These are phyloP conservation scores for Pelmatolapia mariae DNA, from an alignment of 2,113 vertebrate genomes.

Conservation along the genomic window DNA sequence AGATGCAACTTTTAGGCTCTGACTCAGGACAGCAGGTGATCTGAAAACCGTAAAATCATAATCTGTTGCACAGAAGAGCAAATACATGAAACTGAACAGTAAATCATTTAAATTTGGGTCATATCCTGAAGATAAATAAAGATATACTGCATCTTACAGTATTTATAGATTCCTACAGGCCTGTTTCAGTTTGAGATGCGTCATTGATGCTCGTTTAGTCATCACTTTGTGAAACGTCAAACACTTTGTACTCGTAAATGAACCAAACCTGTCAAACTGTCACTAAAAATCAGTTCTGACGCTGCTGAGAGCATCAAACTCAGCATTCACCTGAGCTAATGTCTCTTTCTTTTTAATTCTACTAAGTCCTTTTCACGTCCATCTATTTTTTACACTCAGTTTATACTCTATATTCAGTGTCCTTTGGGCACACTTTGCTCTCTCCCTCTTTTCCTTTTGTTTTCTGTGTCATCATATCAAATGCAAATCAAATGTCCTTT, in stretches of 20 bases:
- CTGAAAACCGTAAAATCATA: neutral
- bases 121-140: rapidly evolving
- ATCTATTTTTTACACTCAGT: neutral
- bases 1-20: neutral
- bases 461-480: rapidly evolving
- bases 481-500: neutral
- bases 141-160: neutral
- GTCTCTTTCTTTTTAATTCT: neutral
- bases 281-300: neutral
- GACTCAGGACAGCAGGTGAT: neutral
- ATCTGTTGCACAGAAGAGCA: neutral
- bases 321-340: neutral
- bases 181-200: neutral
- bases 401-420: neutral
- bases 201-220: neutral
- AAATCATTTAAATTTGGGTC: neutral
- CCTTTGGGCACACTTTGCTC: neutral
- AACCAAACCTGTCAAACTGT: neutral
- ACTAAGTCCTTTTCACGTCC: neutral
- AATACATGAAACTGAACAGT: neutral
- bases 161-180: neutral
- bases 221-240: neutral
- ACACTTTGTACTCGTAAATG: neutral
- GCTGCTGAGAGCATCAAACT: neutral
- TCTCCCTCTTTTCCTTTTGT: neutral